phyloP scores from a whole-genome alignment of 2,797 vertebrate species.

The Gambusia yucatana region DNA sequence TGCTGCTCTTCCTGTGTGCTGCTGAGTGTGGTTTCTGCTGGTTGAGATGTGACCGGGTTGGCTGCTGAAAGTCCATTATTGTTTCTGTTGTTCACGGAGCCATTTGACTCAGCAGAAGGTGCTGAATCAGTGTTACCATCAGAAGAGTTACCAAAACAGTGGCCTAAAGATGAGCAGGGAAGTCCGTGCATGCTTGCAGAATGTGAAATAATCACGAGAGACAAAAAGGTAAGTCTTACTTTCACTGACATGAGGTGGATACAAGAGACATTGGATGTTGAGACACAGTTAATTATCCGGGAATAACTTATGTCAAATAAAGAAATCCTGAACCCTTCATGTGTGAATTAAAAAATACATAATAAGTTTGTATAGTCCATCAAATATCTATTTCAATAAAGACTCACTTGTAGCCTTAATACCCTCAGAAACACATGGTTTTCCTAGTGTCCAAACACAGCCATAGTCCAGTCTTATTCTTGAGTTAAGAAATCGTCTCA shows the following conservation, averaged over 20 bases:
- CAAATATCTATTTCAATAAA: slow-evolving; percentile 8
- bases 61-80: slow-evolving; percentile 30
- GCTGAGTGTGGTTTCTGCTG: slow-evolving; percentile 34
- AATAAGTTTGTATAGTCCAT: neutral
- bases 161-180: slow-evolving; percentile 80
- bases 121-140: slow-evolving; percentile 72
- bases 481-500: slow-evolving; percentile 11
- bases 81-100: slow-evolving; percentile 36
- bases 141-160: slow-evolving; percentile 79
- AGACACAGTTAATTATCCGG: neutral
- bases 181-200: slow-evolving; percentile 77
- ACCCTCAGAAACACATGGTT: neutral
- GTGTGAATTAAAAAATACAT: neutral
- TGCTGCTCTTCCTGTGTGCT: slow-evolving; percentile 31
- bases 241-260: slow-evolving; percentile 49
- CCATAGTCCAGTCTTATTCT: slow-evolving; percentile 6
- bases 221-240: slow-evolving; percentile 17
- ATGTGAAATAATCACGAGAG: slow-evolving; percentile 31
- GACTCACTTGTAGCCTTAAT: neutral
- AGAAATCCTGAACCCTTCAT: neutral
- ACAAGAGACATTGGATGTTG: neutral
- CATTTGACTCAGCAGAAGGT: slow-evolving; percentile 48
- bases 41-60: slow-evolving; percentile 71
- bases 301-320: slow-evolving; percentile 1
- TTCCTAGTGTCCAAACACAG: slow-evolving; percentile 15